phyloP scores from a whole-genome alignment of 2,888 invertebrate genomes.

The Keiferia lycopersicella region DNA sequence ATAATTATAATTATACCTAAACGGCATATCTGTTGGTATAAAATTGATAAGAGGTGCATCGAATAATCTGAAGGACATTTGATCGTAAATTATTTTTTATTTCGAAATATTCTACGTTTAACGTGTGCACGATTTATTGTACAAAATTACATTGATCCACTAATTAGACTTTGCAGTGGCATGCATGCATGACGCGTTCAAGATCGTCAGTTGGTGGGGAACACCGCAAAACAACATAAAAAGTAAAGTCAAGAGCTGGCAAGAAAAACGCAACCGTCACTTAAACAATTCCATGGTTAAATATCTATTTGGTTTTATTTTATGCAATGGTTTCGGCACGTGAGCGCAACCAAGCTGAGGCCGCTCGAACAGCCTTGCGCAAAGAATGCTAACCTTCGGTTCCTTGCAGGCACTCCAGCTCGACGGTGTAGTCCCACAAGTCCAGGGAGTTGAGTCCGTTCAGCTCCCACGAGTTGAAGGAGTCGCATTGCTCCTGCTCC shows the following conservation, averaged over 20 bases:
- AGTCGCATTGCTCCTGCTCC: conserved; percentile 71
- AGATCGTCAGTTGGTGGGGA: conserved; percentile 11
- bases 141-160: not conserved
- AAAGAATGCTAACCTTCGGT: conserved; percentile 84
- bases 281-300: conserved; percentile 55
- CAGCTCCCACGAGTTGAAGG: conserved; percentile 77
- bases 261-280: conserved; percentile 34
- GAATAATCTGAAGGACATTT: conserved; percentile 21
- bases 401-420: conserved; percentile 89
- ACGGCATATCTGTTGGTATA: not conserved
- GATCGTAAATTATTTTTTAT: conserved; percentile 10
- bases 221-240: conserved; percentile 17
- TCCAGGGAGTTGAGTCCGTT: conserved; percentile 86
- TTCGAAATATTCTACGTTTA: conserved; percentile 21
- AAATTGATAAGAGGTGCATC: conserved; percentile 29
- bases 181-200: conserved; percentile 23
- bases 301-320: conserved; percentile 49
- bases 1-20: conserved; percentile 13
- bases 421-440: conserved; percentile 92
- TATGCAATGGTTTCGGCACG: conserved; percentile 46
- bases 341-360: conserved; percentile 38
- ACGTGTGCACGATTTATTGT: conserved; percentile 10
- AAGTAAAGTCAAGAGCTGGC: not conserved
- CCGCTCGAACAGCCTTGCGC: conserved; percentile 67
- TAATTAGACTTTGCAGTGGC: conserved; percentile 11